Percentiles rank a stretch among this genome's conserved stretches.
Evolutionary conservation across 2,888 invertebrate genomes (phyloP).

Genomic region (Epinotia bilunana): DNA sequence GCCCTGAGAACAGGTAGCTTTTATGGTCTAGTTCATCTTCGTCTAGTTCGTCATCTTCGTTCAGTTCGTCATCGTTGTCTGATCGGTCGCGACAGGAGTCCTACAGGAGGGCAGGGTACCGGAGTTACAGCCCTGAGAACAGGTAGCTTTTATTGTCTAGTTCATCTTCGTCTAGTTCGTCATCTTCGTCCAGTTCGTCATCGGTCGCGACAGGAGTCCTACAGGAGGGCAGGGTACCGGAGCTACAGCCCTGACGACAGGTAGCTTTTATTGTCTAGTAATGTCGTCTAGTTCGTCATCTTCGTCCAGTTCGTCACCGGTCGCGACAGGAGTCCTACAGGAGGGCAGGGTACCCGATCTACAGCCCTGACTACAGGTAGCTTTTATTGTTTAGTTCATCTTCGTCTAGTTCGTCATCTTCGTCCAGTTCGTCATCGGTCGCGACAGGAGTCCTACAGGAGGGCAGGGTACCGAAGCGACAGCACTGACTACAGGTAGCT

Average conservation of each 20-base stretch:
- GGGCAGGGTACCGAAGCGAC: constrained; percentile 61
- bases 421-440: too few species aligned
- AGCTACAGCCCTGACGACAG: constrained; percentile 67
- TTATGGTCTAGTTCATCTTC: constrained; percentile 55
- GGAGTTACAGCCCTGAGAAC: constrained; percentile 69
- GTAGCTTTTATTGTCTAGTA: constrained; percentile 45
- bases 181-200: constrained; percentile 62
- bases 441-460: constrained; percentile 59
- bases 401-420: constrained; percentile 57
- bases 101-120: constrained; percentile 57
- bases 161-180: too few species aligned
- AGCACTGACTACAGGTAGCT: constrained; percentile 61
- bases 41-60: constrained; percentile 59
- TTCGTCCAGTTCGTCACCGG: constrained; percentile 60
- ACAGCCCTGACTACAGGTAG: constrained; percentile 62
- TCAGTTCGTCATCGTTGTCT: constrained; percentile 55
- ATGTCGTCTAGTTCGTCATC: too few species aligned
- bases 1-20: constrained; percentile 58
- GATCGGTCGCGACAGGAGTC: constrained; percentile 58
- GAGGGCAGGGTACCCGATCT: constrained; percentile 62
- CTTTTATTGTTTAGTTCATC: too few species aligned
- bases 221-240: constrained; percentile 58
- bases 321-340: constrained; percentile 60
- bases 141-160: constrained; percentile 44
- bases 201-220: constrained; percentile 60